Base-by-base conservation (phyloP, 2,888 invertebrate species). In the Brachycybe producta region DNA sequence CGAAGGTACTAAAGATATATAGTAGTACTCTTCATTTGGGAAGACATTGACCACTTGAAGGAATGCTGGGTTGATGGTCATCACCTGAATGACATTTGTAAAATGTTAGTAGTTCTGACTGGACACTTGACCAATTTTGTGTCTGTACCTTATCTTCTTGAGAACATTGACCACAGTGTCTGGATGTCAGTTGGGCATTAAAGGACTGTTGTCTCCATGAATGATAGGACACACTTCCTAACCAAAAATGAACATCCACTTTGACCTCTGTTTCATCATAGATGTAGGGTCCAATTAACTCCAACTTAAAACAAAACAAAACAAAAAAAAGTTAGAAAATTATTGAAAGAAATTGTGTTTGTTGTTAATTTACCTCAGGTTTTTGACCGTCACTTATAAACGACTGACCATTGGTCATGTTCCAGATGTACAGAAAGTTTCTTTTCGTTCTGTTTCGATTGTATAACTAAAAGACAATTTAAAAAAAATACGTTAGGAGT, bases 171-270 rank as follows among this genome's bases (percentile, higher is more conserved):
- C 11, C 30, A 17, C 46, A 46, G 15, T 21, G 5, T 13, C 30
- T 46, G 23, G 23, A 24, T n/a, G 46, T 46, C 26, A 46, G 5
- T 23, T 15, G 27, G 17, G 27, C 35, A n/a, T 46, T 36, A 11
- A 35, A 46, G n/a, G 19, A n/a, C 26, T 46, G 46, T 15, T 36
- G 27, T 17, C 36, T 46, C 46, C 34, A 46, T n/a, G 46, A 46
- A 17, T 24, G 28, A 17, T 46, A 46, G 24, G 21, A 15, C 28
- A 46, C 11, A 21, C 34, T 5, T 35, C 36, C 36, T 15, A 36
- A 23, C 21, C 36, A 26, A 24, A 46, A 46, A n/a, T n/a, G 15
- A 23, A 46, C 32, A 17, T 46, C 32, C n/a, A 46, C 24, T 46
- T 46, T 46, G 1, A 15, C 26, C 23, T 46, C 46, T 11, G 1